Evolutionary conservation across 2,888 invertebrate species (phyloP).

Genomic region (Oxyteleia sp.): DNA sequence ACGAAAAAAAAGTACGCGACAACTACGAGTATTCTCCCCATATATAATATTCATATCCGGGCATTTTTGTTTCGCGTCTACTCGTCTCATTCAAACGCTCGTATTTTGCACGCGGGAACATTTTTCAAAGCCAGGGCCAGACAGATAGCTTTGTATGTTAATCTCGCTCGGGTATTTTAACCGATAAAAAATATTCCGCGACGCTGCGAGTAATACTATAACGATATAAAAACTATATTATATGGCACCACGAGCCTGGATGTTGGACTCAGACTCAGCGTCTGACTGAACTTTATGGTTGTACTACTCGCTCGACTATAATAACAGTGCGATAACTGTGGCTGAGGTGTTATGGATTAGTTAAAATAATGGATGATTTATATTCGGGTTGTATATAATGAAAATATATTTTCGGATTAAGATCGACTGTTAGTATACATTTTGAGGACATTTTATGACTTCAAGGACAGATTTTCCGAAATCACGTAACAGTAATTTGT

Average conservation of each 20-base stretch:
- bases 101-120: conserved; percentile 33
- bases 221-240: conserved; percentile 11
- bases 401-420: too few relatives aligned
- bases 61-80: background rate
- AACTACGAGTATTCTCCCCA: too few relatives aligned
- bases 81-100: conserved; percentile 14
- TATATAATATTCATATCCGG: background rate
- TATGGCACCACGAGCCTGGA: background rate
- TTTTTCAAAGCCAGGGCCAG: conserved; percentile 19
- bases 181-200: conserved; percentile 55
- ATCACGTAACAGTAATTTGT: too few relatives aligned
- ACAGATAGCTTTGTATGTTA: conserved; percentile 52
- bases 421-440: too few relatives aligned
- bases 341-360: too few relatives aligned
- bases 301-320: conserved; percentile 45
- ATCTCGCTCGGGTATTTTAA: conserved; percentile 34
- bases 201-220: conserved; percentile 27
- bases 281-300: conserved; percentile 53
- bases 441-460: too few relatives aligned
- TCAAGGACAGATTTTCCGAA: too few relatives aligned
- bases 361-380: too few relatives aligned
- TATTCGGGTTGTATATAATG: too few relatives aligned
- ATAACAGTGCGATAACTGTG: conserved; percentile 43
- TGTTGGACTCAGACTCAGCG: conserved; percentile 36
- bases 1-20: too few relatives aligned